A percentile compares a stretch with the other conserved stretches of the same genome.
Conservation (phyloP, 2,888 invertebrate species). For the Tetragnatha montana region DNA sequence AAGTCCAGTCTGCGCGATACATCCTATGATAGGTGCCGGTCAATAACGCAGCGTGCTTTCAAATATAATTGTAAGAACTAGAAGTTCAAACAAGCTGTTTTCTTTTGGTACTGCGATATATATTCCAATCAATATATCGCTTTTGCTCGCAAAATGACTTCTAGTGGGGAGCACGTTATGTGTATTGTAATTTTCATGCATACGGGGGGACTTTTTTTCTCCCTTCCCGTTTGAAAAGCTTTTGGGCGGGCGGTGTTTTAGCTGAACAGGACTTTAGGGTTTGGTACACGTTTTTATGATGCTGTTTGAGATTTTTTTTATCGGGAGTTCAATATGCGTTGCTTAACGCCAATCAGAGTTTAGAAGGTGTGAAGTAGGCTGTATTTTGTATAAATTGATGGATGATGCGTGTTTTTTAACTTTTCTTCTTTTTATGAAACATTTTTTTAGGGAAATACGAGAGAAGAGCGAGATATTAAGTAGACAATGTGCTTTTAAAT, state of each 20-base stretch:
- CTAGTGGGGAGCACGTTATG: conserved; percentile 24
- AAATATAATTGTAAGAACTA: conserved; percentile 63
- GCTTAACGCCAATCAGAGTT: no score
- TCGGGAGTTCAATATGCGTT: no score
- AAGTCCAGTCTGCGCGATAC: conserved; percentile 21
- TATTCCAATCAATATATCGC: conserved; percentile 63
- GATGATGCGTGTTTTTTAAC: no score
- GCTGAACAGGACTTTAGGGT: not conserved
- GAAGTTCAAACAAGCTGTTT: conserved; percentile 66
- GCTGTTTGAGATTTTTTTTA: not conserved
- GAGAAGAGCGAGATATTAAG: no score
- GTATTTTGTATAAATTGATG: no score
- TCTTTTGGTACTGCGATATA: conserved; percentile 53
- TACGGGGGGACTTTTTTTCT: not conserved
- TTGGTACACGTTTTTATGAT: not conserved
- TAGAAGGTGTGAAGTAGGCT: no score
- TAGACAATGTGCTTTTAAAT: no score
- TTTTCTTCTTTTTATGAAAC: no score
- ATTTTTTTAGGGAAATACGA: no score
- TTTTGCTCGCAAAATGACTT: conserved; percentile 64
- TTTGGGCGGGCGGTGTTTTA: not conserved
- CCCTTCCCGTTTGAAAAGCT: not conserved
- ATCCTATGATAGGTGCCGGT: conserved; percentile 49
- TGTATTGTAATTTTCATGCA: conserved; percentile 42
- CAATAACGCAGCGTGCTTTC: conserved; percentile 67